phyloP scores from a whole-genome alignment of 2,113 vertebrate genomes.

The Leptobrachium leishanense region DNA sequence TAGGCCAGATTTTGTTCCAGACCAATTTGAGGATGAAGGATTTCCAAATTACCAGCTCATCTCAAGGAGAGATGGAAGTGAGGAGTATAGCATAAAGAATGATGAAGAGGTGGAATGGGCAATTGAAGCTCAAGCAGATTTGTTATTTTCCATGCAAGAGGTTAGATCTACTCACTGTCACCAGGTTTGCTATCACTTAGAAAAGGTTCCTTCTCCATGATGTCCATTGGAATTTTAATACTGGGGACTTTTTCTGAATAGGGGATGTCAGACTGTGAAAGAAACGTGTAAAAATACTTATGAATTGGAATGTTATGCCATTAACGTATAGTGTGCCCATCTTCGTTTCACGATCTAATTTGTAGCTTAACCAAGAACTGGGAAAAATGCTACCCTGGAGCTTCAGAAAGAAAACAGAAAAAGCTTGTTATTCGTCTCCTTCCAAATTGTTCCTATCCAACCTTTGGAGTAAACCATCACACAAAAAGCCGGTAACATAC shows the following conservation, averaged over 20 bases:
- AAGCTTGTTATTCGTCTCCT: no score
- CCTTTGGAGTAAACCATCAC: no score
- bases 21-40: conserved; percentile 12
- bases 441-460: no score
- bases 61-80: background rate
- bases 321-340: background rate
- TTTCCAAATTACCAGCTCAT: background rate
- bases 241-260: conserved; percentile 94
- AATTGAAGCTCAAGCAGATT: background rate
- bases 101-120: conserved; percentile 1
- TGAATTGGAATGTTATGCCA: conserved; percentile 51
- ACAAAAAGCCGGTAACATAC: no score
- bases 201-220: conserved; percentile 97
- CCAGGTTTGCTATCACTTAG: conserved; percentile 91
- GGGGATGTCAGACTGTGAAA: conserved; percentile 94
- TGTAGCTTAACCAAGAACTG: no score
- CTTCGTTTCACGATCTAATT: background rate
- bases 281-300: conserved; percentile 73
- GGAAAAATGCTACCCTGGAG: no score
- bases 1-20: background rate
- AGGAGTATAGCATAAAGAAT: background rate
- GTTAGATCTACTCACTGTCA: conserved; percentile 91
- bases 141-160: conserved; percentile 56
- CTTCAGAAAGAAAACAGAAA: no score
- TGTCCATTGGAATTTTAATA: conserved; percentile 99